Evolutionary conservation across 2,888 invertebrate species (phyloP), one percentile per base, ranked within the genome.

Genomic region (Cryptus viduatorius): DNA sequence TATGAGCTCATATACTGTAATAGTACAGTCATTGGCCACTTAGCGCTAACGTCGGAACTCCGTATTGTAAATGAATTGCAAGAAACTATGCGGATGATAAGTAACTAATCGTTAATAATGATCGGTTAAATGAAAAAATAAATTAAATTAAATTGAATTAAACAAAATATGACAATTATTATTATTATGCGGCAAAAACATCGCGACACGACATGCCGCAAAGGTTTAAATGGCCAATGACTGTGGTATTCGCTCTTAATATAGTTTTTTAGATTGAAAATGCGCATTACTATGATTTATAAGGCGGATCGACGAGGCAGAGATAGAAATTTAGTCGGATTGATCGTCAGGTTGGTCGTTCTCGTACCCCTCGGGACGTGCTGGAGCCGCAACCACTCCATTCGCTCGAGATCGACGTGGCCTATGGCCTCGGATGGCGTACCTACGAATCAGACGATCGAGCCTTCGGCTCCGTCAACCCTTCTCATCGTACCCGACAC

Each of bases 311-410:
- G 14, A 29, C 48, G 61, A 50, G 37, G 61, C 12, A 59, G 48
- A 59, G 31, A 59, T 16, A 44, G 12, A 46, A 79, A 67, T 65
- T 65, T 64, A 14, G 4, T 75, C 10, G 29, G 37, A 76, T 72
- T 76, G 71, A 76, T 83, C 48, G 72, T 19, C 84, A 91, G 90
- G 72, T 86, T 90, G 16, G 68, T 83, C 56, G 76, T 90, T 71
- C 79, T 65, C 5, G 77, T 89, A 56, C 87, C 91, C 16, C 71
- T 90, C 61, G 87, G 88, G 31, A 83, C 87, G 42, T 90, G 89
- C 82, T 86, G 89, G 64, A 88, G 88, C 68, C 87, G 87, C 42
- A 90, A 85, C 68, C 73, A 68, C 44, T 83, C 83, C 56, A 75
- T 69, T 59, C 75, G 65, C n/a, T 77, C 56, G 76, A 79, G 77